These are phyloP conservation scores for Drosophila arizonae DNA, from an alignment of 1,140 invertebrate species.

Conservation along the genomic window DNA sequence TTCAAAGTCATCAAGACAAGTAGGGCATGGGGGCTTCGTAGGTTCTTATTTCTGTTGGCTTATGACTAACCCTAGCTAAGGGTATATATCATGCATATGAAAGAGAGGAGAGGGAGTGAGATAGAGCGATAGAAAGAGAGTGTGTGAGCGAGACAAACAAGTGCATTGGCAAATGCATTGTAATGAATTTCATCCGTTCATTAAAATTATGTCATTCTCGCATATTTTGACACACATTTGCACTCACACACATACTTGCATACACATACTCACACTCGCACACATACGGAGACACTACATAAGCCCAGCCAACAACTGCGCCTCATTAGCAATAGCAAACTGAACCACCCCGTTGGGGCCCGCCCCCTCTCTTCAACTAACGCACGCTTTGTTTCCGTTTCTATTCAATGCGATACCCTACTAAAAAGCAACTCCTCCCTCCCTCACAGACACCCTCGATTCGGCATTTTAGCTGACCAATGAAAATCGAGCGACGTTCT, in stretches of 20 bases:
- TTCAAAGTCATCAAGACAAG: not conserved
- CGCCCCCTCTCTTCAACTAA: not conserved
- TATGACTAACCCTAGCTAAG: slow-evolving; percentile 26
- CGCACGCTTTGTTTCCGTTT: slow-evolving; percentile 53
- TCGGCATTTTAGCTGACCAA: slow-evolving; percentile 37
- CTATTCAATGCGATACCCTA: slow-evolving; percentile 44
- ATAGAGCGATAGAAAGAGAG: not conserved
- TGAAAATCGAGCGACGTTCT: slow-evolving; percentile 22
- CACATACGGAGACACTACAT: slow-evolving; percentile 6
- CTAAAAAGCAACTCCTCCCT: slow-evolving; percentile 10
- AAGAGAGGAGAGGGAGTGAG: not conserved
- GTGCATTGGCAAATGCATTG: slow-evolving; percentile 64
- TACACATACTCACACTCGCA: slow-evolving; percentile 22
- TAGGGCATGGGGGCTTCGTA: not conserved
- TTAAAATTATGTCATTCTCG: slow-evolving; percentile 77
- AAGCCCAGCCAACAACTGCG: slow-evolving; percentile 57
- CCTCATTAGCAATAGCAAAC: slow-evolving; percentile 60
- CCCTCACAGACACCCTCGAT: not conserved
- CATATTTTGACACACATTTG: slow-evolving; percentile 24
- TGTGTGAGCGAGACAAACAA: slow-evolving; percentile 22
- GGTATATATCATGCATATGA: slow-evolving; percentile 1
- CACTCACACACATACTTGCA: slow-evolving; percentile 28
- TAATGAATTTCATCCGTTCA: slow-evolving; percentile 80
- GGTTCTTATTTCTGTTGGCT: too few species aligned
- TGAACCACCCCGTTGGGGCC: not conserved